Conservation (phyloP, 2,888 invertebrate species). For the Charanyca ferruginea region DNA sequence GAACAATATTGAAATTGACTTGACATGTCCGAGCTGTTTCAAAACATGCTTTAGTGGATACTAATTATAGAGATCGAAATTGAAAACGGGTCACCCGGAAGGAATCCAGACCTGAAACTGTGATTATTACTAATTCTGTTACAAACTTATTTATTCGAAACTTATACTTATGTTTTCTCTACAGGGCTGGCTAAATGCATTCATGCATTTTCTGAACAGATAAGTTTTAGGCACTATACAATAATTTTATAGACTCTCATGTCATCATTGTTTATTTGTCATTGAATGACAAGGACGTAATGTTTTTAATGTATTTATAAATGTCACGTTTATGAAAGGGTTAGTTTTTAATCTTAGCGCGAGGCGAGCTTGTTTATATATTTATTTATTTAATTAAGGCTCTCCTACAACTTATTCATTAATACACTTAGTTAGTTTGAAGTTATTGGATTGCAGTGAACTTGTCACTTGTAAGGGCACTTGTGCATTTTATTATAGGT, state of each 20-base stretch:
- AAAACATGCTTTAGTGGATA: too few species aligned
- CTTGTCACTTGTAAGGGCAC: too few species aligned
- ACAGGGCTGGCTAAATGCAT: too few species aligned
- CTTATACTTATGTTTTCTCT: neutral
- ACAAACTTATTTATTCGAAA: slow-evolving; percentile 10
- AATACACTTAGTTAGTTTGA: too few species aligned
- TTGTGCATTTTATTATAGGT: too few species aligned
- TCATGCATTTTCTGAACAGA: neutral
- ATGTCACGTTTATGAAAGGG: neutral
- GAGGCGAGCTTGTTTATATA: neutral
- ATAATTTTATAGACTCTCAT: neutral
- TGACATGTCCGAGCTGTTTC: too few species aligned
- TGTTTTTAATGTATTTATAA: neutral
- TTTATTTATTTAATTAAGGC: neutral
- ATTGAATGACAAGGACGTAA: neutral
- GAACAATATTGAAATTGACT: too few species aligned
- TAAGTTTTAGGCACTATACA: neutral
- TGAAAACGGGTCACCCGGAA: too few species aligned
- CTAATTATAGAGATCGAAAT: too few species aligned
- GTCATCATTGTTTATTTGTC: neutral
- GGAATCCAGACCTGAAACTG: neutral
- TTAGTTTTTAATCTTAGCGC: neutral
- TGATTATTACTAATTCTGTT: neutral
- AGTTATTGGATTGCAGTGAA: too few species aligned
- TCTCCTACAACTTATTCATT: too few species aligned